phyloP scores from a whole-genome alignment of 30 jellyfish, hydroid and myxozoan species.

The Aurelia aurita region DNA sequence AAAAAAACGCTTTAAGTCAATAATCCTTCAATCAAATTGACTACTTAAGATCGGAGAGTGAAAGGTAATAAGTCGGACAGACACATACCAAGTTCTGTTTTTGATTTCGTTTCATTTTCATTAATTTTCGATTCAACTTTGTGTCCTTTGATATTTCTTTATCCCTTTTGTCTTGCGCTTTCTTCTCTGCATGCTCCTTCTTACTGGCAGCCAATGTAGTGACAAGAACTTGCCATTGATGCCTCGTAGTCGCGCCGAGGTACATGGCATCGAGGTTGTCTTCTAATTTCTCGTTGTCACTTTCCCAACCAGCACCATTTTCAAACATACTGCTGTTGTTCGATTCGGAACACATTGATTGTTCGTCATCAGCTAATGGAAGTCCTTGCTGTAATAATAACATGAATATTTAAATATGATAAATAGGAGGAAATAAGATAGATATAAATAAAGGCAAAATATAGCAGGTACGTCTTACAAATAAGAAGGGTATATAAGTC shows the following conservation, averaged over 20 bases:
- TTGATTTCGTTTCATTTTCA: conserved; percentile 29
- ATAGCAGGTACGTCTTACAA: no score
- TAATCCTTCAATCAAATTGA: no score
- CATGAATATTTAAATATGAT: neutral
- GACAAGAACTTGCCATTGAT: conserved; percentile 96
- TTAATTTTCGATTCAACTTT: conserved; percentile 30
- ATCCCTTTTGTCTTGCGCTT: conserved; percentile 54
- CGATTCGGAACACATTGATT: conserved; percentile 90
- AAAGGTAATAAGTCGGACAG: no score
- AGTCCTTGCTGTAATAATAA: conserved; percentile 80
- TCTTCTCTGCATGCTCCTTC: conserved; percentile 80
- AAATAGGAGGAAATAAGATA: neutral
- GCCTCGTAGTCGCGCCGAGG: conserved; percentile 99
- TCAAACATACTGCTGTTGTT: conserved; percentile 82
- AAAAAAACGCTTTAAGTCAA: no score
- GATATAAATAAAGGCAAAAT: neutral
- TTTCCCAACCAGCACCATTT: conserved; percentile 44
- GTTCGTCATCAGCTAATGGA: conserved; percentile 93
- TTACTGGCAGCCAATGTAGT: conserved; percentile 87
- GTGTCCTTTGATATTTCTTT: conserved; percentile 16
- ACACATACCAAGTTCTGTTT: conserved; percentile 51
- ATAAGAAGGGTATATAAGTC: no score
- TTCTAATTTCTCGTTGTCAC: conserved; percentile 79
- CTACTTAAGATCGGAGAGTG: no score
- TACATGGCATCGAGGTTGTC: conserved; percentile 93